A percentile compares a stretch with the other conserved stretches of the same genome.
Conservation (phyloP, 2,113 vertebrate species). For the Scomber japonicus region DNA sequence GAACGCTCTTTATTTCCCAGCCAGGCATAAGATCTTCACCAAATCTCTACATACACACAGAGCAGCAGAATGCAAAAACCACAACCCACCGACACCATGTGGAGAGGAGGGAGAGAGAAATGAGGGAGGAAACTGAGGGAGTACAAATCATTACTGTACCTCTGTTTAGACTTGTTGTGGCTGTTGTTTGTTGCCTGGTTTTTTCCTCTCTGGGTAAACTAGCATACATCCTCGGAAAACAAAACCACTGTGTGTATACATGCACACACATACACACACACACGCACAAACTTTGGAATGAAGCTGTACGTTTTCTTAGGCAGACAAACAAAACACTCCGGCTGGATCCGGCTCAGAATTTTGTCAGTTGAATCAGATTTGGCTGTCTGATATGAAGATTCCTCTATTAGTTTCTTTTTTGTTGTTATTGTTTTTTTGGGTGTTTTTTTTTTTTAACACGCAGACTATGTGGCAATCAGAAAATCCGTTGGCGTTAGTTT, state of each 20-base stretch:
- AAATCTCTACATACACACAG: slow-evolving; percentile 29
- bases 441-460: no score
- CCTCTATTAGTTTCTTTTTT: no score
- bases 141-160: slow-evolving; percentile 39
- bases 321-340: neutral
- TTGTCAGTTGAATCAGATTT: no score
- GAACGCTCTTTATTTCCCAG: slow-evolving; percentile 2
- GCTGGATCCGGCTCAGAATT: no score
- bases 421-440: no score
- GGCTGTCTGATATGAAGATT: no score
- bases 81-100: slow-evolving; percentile 33
- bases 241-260: slow-evolving; percentile 44
- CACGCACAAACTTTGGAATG: neutral
- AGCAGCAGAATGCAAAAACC: slow-evolving; percentile 45
- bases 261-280: slow-evolving; percentile 6
- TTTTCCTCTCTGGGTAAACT: slow-evolving; percentile 52
- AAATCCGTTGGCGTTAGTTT: no score
- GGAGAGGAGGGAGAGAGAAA: slow-evolving; percentile 14
- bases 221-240: slow-evolving; percentile 59
- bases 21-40: slow-evolving; percentile 26
- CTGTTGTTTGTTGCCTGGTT: slow-evolving; percentile 61
- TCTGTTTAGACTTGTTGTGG: slow-evolving; percentile 56
- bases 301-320: slow-evolving; percentile 17
- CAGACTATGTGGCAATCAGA: no score
- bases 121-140: neutral